Evolutionary conservation across 2,113 vertebrate genomes (phyloP), one percentile per base, ranked within the genome.

Genomic region (Lepidothrix coronata): DNA sequence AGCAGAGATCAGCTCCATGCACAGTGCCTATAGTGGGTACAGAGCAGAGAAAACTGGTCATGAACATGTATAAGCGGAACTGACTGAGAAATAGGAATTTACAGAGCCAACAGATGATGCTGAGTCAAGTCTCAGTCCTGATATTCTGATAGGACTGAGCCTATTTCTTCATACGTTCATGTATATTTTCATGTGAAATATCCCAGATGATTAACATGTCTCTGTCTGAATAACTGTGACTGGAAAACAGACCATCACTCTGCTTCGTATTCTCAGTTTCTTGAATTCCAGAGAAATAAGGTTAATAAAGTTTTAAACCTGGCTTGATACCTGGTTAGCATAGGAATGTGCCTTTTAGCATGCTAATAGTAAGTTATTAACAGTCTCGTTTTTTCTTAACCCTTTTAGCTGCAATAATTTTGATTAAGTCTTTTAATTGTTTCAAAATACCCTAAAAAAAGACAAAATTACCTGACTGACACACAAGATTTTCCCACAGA

Each of bases 151-250:
- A 23, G 7, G 25, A 41, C 31, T 44, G 31, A 73, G 39, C 20
- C 18, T 57, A 22, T 89, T 75, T 89, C 46, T 79, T 79, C 1
- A 1, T 17, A 48, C 0, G 0, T 68, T 6, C 1, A 0, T 21
- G 2, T 8, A n/a, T 31, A 3, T 61, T 83, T 86, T 66, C 27
- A 66, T 31, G 41, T n/a, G 5, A 71, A 68, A 71, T 75, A 52
- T 15, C 11, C 12, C 37, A 18, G 12, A 27, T 0, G 0, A 71
- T 48, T 44, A 83, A n/a, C 2, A 1, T 14, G 18, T 28, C 14
- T 75, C 46, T 39, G 39, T 39, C 39, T 39, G 39, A 5, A 39
- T 39, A 39, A 39, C 39, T 39, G 39, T 39, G 39, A 39, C 39
- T 39, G 39, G 39, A 39, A 39, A 39, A 39, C 39, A 39, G 8